Evolutionary conservation across 2,888 invertebrate genomes (phyloP), one percentile per base, ranked within the genome.

Genomic region (Laothoe populi): DNA sequence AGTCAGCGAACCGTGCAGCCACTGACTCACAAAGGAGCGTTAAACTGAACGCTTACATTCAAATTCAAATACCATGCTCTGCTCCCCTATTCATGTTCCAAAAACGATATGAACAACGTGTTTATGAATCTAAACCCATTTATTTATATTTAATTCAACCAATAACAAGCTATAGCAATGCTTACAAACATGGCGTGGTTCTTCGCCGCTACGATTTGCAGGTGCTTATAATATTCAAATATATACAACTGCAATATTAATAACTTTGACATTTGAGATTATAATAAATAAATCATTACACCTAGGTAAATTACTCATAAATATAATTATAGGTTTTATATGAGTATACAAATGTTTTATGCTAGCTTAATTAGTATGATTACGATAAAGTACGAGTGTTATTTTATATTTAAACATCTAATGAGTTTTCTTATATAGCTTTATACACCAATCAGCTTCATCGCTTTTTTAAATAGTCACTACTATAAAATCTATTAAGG

Each of bases 1-100:
- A 87, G 79, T 67, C 89, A 88, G 79, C 90, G 77, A 82, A 89
- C 86, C 91, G 83, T 87, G 80, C 72, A 75, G 73, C 68, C 74
- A 75, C 81, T 87, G 87, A 88, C 80, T 88, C 88, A 90, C 86
- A 85, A 85, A 83, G 81, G 81, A 82, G 80, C 80, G 79, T 78
- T 83, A 82, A 84, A 86, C 84, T 78, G 79, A 77, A 78, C 84
- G 78, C 78, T 81, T 75, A 78, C 79, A 81, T 82, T 80, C 77
- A 79, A 80, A 83, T 82, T 82, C 75, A 79, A 82, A 83, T 80
- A 70, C 70, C 69, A 40, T 19, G 40, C 62, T 46, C 58, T 48
- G 65, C 70, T 72, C 77, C 75, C 75, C 77, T 73, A 73, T 75
- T 71, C 68, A 68, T 66, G 65, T 70, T 70, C 69, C 70, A 68